Conservation (phyloP, 37 sponge, comb jelly and placozoan genomes). For the Geodia barretti region DNA sequence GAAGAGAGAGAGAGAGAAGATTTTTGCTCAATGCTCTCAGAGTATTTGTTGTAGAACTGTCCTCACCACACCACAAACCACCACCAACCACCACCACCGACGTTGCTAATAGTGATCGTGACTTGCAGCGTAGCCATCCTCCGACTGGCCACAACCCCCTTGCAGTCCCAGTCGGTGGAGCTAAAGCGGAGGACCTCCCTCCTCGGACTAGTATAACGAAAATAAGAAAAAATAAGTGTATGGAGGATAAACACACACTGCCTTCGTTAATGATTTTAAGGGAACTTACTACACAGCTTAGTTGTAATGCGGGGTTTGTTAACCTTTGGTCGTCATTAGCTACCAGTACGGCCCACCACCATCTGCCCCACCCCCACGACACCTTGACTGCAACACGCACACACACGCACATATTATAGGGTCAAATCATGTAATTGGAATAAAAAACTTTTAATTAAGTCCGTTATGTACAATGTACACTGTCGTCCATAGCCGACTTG, state of each 20-base stretch:
- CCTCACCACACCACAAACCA: neutral
- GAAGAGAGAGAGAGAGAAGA: too few relatives aligned
- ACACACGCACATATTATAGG: neutral
- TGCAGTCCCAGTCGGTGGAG: too few relatives aligned
- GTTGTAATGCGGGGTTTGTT: neutral
- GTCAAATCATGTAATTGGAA: too few relatives aligned
- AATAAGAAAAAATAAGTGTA: neutral
- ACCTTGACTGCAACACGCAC: neutral
- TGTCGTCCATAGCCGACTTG: neutral
- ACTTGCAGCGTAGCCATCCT: neutral
- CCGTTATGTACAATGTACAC: neutral
- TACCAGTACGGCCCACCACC: neutral
- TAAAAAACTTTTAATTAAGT: too few relatives aligned
- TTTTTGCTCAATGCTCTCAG: slow-evolving; percentile 32
- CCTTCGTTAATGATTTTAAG: too few relatives aligned
- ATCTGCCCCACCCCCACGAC: too few relatives aligned
- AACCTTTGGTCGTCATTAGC: neutral
- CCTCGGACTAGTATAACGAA: neutral
- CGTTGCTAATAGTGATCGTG: neutral
- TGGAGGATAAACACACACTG: too few relatives aligned
- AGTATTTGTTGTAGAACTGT: slow-evolving; percentile 54
- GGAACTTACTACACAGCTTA: neutral
- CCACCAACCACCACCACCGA: too few relatives aligned
- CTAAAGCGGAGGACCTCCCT: neutral
- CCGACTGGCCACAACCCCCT: too few relatives aligned